Conservation (phyloP, 1,140 invertebrate species). For the Drosophila simulans region DNA sequence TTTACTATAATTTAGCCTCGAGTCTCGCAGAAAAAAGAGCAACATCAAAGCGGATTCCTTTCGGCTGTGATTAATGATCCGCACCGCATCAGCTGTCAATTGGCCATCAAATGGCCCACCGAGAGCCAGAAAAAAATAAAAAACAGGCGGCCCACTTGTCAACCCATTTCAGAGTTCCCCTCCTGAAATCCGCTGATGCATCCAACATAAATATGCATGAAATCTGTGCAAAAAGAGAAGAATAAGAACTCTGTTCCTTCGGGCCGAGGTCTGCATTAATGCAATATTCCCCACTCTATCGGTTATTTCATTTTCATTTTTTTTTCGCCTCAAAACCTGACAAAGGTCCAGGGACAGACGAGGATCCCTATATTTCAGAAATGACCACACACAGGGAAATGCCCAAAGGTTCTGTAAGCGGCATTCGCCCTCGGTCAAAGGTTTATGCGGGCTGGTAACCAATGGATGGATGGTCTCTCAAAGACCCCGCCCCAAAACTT, state of each 20-base stretch:
- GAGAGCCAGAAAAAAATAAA: background rate
- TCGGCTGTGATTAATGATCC: conserved; percentile 28
- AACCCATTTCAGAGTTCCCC: conserved; percentile 45
- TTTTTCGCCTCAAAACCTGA: conserved; percentile 28
- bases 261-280: conserved; percentile 8
- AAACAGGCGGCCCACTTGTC: conserved; percentile 26
- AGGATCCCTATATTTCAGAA: conserved; percentile 17
- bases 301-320: background rate
- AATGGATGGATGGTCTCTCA: background rate
- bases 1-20: background rate
- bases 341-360: conserved; percentile 15
- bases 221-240: conserved; percentile 16
- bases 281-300: conserved; percentile 9
- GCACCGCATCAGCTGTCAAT: conserved; percentile 23
- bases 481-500: conserved; percentile 26
- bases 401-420: conserved; percentile 13
- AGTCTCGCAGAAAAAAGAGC: background rate
- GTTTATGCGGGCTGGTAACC: conserved; percentile 47
- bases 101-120: conserved; percentile 25
- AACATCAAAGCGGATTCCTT: conserved; percentile 28
- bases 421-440: conserved; percentile 11
- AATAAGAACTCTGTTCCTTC: background rate
- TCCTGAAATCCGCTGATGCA: conserved; percentile 3
- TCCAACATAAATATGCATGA: conserved; percentile 56
- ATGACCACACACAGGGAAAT: conserved; percentile 21